Evolutionary conservation across 2,113 vertebrate genomes (phyloP).

Genomic region (Xenopus tropicalis): UCB_Xtro_10.0 CM004447.2:112642501-112643000

Average conservation of each 20-base stretch:
- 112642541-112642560: conserved; percentile 30
- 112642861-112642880: too few species aligned
- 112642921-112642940: too few species aligned
- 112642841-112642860: too few species aligned
- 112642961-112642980: too few species aligned
- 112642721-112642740: background rate
- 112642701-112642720: conserved; percentile 2
- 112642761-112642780: background rate
- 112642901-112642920: too few species aligned
- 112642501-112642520: background rate
- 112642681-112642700: conserved; percentile 10
- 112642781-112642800: background rate
- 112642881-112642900: too few species aligned
- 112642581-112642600: conserved; percentile 33
- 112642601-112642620: conserved; percentile 34
- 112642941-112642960: too few species aligned
- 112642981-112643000: too few species aligned
- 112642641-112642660: conserved; percentile 32
- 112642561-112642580: conserved; percentile 39
- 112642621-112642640: conserved; percentile 28
- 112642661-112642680: conserved; percentile 19
- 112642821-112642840: too few species aligned
- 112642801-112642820: too few species aligned
- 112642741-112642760: background rate
- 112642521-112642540: background rate